These are phyloP conservation scores for Lapara coniferarum DNA, from an alignment of 2,888 invertebrate species.

Conservation along the genomic window DNA sequence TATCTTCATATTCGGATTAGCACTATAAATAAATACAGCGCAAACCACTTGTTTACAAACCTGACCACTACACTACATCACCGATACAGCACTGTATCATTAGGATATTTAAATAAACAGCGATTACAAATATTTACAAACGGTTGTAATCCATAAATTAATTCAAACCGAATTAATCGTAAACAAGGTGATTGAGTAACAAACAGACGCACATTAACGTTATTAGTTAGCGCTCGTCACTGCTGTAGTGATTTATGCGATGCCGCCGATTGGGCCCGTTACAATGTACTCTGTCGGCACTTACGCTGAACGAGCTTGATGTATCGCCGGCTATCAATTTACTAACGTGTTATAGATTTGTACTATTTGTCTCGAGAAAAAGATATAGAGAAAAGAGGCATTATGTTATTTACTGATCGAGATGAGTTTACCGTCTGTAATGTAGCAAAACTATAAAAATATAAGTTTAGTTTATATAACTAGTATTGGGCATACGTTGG, in stretches of 20 bases:
- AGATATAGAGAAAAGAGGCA: not conserved
- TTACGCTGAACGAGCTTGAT: not conserved
- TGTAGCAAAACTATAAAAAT: too few relatives aligned
- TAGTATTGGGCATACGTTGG: too few relatives aligned
- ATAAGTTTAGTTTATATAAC: too few relatives aligned
- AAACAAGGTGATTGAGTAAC: conserved; percentile 11
- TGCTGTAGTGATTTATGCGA: conserved; percentile 11
- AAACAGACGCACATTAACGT: conserved; percentile 21
- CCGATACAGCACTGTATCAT: too few relatives aligned
- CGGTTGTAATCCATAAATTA: too few relatives aligned
- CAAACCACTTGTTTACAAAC: too few relatives aligned
- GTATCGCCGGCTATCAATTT: not conserved
- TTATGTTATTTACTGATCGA: not conserved
- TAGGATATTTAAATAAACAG: not conserved
- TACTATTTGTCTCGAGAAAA: not conserved
- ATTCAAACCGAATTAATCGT: too few relatives aligned
- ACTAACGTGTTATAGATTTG: not conserved
- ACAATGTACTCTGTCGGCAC: conserved; percentile 16
- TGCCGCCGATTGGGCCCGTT: conserved; percentile 13
- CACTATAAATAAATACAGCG: too few relatives aligned
- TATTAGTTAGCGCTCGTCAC: not conserved
- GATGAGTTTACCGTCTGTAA: too few relatives aligned
- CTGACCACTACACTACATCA: too few relatives aligned
- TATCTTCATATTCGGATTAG: too few relatives aligned
- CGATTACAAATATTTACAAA: not conserved